Conservation (phyloP, 2,113 vertebrate genomes). For the Ailuropoda melanoleuca region DNA sequence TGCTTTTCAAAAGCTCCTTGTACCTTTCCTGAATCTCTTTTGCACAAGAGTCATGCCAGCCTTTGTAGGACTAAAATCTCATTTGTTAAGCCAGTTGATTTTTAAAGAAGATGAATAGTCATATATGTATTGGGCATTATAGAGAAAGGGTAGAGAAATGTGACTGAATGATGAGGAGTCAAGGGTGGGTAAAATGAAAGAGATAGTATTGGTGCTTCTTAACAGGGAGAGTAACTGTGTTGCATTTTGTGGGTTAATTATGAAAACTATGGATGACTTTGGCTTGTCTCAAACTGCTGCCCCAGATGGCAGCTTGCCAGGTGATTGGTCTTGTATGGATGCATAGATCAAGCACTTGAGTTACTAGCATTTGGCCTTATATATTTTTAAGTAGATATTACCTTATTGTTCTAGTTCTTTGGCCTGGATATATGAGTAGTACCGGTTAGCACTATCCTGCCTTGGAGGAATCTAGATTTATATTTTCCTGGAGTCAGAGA, state of each 20-base stretch:
- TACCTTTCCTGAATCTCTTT: neutral
- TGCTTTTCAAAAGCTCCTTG: constrained; percentile 33
- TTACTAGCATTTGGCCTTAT: constrained; percentile 44
- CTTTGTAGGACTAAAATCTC: neutral
- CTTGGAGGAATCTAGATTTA: constrained; percentile 5
- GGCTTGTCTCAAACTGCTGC: constrained; percentile 39
- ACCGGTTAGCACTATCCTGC: neutral
- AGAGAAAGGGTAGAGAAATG: neutral
- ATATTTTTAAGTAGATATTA: constrained; percentile 35
- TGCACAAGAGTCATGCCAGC: neutral
- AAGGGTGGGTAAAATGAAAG: neutral
- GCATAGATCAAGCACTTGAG: constrained; percentile 1
- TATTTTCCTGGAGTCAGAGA: neutral
- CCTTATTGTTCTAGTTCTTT: constrained; percentile 54
- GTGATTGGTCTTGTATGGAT: constrained; percentile 16
- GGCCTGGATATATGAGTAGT: constrained; percentile 41
- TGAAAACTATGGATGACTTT: constrained; percentile 53
- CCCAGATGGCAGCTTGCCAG: constrained; percentile 15
- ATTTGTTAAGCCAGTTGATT: neutral
- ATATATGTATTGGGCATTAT: neutral
- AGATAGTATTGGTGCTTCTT: neutral
- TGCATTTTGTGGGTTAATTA: constrained; percentile 49
- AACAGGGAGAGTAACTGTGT: neutral
- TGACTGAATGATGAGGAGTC: neutral
- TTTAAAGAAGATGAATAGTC: neutral